phyloP scores from a whole-genome alignment of 2,113 vertebrate genomes.

The Nicator chloris region DNA sequence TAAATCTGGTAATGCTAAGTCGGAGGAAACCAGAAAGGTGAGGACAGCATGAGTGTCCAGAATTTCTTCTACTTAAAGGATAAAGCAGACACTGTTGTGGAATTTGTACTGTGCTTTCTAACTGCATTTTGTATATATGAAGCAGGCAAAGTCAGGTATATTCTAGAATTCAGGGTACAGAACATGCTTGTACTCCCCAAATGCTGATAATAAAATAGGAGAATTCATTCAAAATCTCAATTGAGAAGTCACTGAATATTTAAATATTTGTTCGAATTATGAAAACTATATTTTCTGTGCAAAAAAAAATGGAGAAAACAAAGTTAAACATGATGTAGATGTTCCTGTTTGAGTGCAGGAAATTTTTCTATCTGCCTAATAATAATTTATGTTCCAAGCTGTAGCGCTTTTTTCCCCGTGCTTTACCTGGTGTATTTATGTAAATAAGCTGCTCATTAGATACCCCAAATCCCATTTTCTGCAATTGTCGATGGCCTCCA shows the following conservation, averaged over 20 bases:
- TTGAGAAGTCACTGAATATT: background rate
- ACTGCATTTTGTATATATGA: background rate
- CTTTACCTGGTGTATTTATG: slow-evolving; percentile 66
- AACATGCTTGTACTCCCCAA: background rate
- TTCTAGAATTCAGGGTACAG: background rate
- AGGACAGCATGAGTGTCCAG: background rate
- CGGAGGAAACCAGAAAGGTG: background rate
- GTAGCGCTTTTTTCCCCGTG: background rate
- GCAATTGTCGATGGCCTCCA: background rate
- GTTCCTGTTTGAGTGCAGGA: background rate
- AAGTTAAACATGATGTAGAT: background rate
- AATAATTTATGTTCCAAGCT: slow-evolving; percentile 44
- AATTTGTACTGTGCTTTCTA: background rate
- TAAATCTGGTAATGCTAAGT: background rate
- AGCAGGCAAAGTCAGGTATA: background rate
- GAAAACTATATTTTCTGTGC: background rate
- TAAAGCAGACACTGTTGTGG: background rate
- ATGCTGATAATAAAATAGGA: background rate
- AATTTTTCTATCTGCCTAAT: slow-evolving; percentile 16
- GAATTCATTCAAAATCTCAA: background rate
- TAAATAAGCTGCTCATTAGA: slow-evolving; percentile 66
- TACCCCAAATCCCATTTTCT: slow-evolving; percentile 47
- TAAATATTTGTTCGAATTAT: background rate
- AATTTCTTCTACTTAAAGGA: background rate
- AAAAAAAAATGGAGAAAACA: background rate